phyloP scores from a whole-genome alignment of 2,113 vertebrate genomes.

The Gallinago paraguaiae region DNA sequence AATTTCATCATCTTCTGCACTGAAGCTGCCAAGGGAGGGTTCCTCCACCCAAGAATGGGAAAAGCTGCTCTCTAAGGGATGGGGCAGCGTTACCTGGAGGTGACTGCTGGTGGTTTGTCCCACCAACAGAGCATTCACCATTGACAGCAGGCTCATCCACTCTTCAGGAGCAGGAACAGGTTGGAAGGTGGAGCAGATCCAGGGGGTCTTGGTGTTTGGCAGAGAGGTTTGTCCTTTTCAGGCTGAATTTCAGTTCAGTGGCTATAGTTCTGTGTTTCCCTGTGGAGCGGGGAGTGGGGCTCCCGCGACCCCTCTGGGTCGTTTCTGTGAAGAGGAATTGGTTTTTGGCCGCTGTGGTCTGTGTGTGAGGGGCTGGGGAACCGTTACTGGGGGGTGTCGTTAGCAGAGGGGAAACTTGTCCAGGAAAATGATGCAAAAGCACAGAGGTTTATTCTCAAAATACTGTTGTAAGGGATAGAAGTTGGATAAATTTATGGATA shows the following conservation, averaged over 20 bases:
- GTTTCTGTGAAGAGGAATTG: neutral
- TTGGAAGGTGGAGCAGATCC: too few relatives aligned
- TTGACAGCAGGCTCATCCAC: rapidly evolving
- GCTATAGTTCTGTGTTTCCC: neutral
- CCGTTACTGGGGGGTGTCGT: neutral
- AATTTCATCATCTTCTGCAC: neutral
- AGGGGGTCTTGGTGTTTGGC: neutral
- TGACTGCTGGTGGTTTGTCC: neutral
- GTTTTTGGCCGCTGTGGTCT: neutral
- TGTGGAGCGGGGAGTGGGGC: neutral
- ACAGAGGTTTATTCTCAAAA: neutral
- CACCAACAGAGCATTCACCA: rapidly evolving
- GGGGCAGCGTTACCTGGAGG: neutral
- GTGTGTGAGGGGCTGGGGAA: neutral
- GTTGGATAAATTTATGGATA: neutral
- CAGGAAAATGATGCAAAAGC: neutral
- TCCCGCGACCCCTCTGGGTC: neutral
- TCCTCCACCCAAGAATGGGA: neutral
- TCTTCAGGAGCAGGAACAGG: neutral
- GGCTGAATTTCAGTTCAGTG: neutral
- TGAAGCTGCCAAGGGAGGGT: neutral
- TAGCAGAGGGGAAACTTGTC: neutral
- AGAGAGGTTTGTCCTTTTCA: neutral
- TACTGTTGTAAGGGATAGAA: neutral
- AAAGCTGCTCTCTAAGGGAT: neutral